Evolutionary conservation across 1,140 invertebrate genomes (phyloP), one percentile per base, ranked within the genome.

Genomic region (Conus betulinus): DNA sequence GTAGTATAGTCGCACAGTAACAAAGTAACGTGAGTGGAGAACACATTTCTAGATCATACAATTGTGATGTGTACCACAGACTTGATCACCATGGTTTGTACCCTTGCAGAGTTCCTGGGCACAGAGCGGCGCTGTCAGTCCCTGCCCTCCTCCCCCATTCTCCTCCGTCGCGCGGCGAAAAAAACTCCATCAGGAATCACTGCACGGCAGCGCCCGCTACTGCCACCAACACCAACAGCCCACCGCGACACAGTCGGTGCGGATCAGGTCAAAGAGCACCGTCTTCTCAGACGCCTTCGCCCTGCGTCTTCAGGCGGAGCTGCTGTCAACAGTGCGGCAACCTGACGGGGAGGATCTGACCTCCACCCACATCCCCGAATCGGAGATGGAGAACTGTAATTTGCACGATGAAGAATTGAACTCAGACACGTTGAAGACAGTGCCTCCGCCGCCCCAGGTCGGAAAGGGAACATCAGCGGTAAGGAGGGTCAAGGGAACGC

Each of bases 141-240:
- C 17, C 88, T 94, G 1, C 94, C 94, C 27, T 93, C 92, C 15
- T 94, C 94, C 0, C 94, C 94, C 13, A 88, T 93, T 51, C 88
- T 94, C 87, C 87, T 94, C 52, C 91, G 94, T 17, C 92, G 92
- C 53, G 93, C 93, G 85, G 93, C 94, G n/a, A 93, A 94, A 76
- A 76, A 89, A 92, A 82, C 87, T 93, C 52, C 94, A 94, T 87
- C 91, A 92, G 87, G 92, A 93, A 85, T 94, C 93, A 5, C 91
- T 94, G 53, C 93, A 93, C 89, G 94, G 94, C 88, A 90, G 88
- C 87, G 76, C 87, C 78, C 78, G 81, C 87, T 82, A 88, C 90
- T 89, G 87, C 90, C 79, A 89, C 87, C 51, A 84, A 85, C 76
- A 71, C 86, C 11, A 91, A 88, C 60, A 71, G 63, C 17, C 15